These are phyloP conservation scores for Zosterops borbonicus DNA, from an alignment of 2,113 vertebrate species.

Conservation along the genomic window DNA sequence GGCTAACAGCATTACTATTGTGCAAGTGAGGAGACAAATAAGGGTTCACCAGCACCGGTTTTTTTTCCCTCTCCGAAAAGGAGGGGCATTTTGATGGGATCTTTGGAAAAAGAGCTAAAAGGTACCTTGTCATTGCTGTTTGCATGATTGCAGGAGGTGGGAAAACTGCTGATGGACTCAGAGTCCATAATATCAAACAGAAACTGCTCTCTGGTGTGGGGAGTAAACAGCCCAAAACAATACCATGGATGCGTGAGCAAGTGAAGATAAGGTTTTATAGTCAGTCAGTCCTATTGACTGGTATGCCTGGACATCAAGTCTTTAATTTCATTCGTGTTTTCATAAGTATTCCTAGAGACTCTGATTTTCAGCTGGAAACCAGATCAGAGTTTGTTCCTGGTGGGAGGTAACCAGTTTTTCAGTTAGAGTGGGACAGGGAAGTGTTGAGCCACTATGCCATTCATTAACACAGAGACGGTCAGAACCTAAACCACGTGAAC, in stretches of 20 bases:
- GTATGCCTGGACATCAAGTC: background rate
- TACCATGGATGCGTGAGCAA: background rate
- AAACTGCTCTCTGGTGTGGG: background rate
- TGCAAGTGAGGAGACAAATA: background rate
- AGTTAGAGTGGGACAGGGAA: background rate
- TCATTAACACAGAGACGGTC: background rate
- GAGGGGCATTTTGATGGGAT: background rate
- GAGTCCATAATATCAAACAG: background rate
- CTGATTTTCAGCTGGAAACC: background rate
- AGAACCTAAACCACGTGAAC: background rate
- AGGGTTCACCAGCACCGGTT: background rate
- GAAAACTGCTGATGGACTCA: background rate
- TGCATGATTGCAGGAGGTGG: background rate
- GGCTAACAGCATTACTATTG: background rate
- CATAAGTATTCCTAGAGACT: background rate
- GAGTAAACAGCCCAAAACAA: background rate
- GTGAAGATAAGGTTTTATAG: background rate
- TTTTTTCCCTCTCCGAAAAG: accelerated
- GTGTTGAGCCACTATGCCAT: background rate
- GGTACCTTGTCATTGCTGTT: background rate
- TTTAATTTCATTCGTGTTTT: background rate
- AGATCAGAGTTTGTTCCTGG: background rate
- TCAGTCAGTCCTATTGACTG: background rate
- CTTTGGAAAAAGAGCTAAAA: background rate
- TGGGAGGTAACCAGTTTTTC: background rate